Percentiles rank a stretch among this genome's conserved stretches.
These are phyloP conservation scores for Drusus annulatus DNA, from an alignment of 1,140 invertebrate genomes.

Conservation along the genomic window DNA sequence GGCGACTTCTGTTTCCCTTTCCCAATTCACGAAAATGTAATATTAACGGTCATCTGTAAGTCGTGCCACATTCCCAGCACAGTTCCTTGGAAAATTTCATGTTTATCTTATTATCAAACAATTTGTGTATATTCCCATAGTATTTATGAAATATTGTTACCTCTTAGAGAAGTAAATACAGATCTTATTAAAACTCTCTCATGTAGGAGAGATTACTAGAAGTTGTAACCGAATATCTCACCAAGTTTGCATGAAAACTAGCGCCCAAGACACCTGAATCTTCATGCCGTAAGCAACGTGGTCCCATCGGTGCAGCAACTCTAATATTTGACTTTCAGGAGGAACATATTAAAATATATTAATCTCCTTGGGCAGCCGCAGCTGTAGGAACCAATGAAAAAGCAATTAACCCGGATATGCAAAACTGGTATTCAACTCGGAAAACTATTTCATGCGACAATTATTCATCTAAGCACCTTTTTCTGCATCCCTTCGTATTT, in stretches of 20 bases:
- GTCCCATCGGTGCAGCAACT: slow-evolving; percentile 41
- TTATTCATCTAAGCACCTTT: too few relatives aligned
- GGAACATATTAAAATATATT: slow-evolving; percentile 53
- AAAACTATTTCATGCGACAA: too few relatives aligned
- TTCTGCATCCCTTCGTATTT: too few relatives aligned
- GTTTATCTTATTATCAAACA: too few relatives aligned
- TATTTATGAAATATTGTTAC: background rate
- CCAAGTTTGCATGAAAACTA: slow-evolving; percentile 2
- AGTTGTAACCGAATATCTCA: background rate
- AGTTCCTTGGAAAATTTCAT: too few relatives aligned
- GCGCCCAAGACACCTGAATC: background rate
- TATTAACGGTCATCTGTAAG: too few relatives aligned
- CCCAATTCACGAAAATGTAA: too few relatives aligned
- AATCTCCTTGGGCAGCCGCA: slow-evolving; percentile 13
- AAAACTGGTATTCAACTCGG: too few relatives aligned
- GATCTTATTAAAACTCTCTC: background rate
- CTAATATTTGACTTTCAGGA: slow-evolving; percentile 47
- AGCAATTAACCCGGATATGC: too few relatives aligned
- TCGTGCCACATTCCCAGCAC: too few relatives aligned
- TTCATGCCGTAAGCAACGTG: background rate
- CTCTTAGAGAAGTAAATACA: background rate
- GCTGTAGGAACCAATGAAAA: background rate
- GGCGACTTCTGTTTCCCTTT: too few relatives aligned
- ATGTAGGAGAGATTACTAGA: background rate
- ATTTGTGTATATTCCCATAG: too few relatives aligned